phyloP scores from a whole-genome alignment of 2,113 vertebrate species.

The Antigone vipio region DNA sequence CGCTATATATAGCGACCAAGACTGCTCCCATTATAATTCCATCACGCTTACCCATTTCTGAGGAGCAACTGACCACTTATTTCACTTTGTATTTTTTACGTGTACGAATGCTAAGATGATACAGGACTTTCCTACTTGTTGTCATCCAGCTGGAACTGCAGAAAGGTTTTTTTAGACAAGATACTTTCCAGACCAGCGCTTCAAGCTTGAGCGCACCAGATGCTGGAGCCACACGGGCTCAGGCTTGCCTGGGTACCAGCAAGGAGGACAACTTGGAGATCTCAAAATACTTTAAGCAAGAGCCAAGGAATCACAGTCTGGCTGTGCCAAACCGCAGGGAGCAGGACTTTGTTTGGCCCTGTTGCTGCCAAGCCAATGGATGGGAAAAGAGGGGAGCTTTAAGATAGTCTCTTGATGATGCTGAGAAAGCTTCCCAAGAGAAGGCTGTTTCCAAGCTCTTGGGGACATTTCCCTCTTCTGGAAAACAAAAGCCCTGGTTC shows the following conservation, averaged over 20 bases:
- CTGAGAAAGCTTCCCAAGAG: background rate
- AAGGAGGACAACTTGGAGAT: background rate
- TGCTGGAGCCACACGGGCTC: background rate
- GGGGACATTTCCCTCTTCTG: background rate
- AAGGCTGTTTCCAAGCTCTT: background rate
- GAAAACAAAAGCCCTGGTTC: background rate
- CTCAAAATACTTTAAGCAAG: background rate
- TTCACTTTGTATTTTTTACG: background rate
- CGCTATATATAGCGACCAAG: background rate
- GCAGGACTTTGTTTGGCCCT: background rate
- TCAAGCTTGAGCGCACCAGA: background rate
- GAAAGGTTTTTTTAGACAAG: background rate
- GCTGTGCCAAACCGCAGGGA: background rate
- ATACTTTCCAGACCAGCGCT: background rate
- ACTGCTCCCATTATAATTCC: background rate
- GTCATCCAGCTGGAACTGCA: background rate
- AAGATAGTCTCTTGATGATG: background rate
- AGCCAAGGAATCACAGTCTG: background rate
- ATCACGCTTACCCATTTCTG: background rate
- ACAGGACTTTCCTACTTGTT: background rate
- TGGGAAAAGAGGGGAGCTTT: background rate
- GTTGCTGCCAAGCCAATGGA: background rate
- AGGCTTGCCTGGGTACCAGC: background rate
- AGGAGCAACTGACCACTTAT: background rate
- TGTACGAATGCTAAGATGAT: background rate